Evolutionary conservation across 2,888 invertebrate genomes (phyloP).

Genomic region (Drosophila pseudotakahashii): DNA sequence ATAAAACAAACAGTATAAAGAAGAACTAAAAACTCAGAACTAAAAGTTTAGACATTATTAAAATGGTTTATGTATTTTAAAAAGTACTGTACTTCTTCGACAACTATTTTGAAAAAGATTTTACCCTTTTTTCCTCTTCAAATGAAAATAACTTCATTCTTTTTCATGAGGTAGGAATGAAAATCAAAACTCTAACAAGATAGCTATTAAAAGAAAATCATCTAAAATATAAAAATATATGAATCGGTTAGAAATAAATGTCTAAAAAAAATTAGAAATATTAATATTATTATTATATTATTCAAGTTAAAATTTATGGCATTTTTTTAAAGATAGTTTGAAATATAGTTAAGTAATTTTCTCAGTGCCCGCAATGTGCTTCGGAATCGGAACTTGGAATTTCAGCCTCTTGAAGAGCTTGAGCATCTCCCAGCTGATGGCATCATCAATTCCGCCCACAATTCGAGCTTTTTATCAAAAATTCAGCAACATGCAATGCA

Average conservation of each 20-base stretch:
- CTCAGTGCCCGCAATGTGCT: neutral
- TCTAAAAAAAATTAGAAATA: no score
- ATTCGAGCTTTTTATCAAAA: conserved; percentile 52
- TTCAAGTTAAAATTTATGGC: no score
- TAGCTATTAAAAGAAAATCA: no score
- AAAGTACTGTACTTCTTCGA: neutral
- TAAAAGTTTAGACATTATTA: neutral
- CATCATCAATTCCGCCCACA: conserved; percentile 38
- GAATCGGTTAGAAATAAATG: no score
- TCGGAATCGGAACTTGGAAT: neutral
- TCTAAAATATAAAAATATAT: no score
- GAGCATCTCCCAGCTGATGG: conserved; percentile 18
- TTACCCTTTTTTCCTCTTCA: no score
- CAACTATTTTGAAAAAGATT: neutral
- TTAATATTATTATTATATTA: no score
- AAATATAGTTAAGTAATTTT: neutral
- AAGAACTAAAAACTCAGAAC: no score
- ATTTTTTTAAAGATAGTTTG: no score
- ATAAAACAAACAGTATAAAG: neutral
- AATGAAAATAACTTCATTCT: no score
- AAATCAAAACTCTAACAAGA: no score
- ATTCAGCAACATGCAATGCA: conserved; percentile 62
- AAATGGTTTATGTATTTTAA: neutral
- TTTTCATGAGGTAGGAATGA: no score
- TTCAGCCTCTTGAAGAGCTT: conserved; percentile 1